phyloP scores from a whole-genome alignment of 2,888 invertebrate genomes.

The Pachycephus smyrnensis region DNA sequence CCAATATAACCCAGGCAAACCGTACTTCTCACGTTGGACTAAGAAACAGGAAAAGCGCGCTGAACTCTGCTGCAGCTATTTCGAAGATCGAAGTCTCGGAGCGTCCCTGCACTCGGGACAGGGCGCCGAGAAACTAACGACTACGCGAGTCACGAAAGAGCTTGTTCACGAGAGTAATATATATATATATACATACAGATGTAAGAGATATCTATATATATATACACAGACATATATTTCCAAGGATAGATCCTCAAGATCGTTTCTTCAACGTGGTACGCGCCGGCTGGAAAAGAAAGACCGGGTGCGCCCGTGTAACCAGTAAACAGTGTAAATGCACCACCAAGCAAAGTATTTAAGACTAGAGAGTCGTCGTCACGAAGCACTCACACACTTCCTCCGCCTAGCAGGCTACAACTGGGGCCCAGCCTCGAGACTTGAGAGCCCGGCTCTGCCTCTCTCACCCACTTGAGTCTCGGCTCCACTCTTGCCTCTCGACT shows the following conservation, averaged over 20 bases:
- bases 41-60: neutral
- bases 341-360: conserved; percentile 20
- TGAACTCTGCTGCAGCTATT: neutral
- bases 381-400: conserved; percentile 16
- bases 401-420: conserved; percentile 30
- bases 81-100: neutral
- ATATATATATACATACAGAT: neutral
- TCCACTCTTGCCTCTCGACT: conserved; percentile 25
- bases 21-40: neutral
- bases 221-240: neutral
- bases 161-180: neutral
- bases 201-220: neutral
- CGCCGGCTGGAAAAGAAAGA: neutral
- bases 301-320: neutral
- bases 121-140: neutral
- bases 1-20: neutral
- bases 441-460: conserved; percentile 15
- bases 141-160: neutral
- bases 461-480: conserved; percentile 8
- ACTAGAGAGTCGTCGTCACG: conserved; percentile 3
- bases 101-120: neutral
- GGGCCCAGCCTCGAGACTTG: conserved; percentile 21
- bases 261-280: neutral
- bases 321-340: conserved; percentile 7
- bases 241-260: neutral